Evolutionary conservation across 1,140 invertebrate species (phyloP), one percentile per base, ranked within the genome.

Genomic region (Bombus soroeensis): DNA sequence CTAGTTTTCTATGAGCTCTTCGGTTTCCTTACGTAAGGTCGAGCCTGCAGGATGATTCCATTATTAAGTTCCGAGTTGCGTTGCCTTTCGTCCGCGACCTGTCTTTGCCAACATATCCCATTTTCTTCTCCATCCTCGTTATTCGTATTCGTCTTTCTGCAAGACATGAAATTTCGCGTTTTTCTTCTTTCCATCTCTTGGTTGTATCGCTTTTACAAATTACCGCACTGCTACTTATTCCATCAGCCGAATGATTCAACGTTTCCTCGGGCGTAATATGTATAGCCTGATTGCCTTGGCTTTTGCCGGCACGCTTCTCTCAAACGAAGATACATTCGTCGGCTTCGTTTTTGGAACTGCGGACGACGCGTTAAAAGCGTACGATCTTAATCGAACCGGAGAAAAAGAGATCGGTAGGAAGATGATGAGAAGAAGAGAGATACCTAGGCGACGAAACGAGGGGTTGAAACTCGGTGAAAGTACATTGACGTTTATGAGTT

Each of bases 1-100:
- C 89, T 90, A 89, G 89, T 90, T 90, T 90, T 89, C 89, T 89
- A 89, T 85, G 74, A 86, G 66, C 73, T 73, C 70, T 59, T 53
- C 79, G 76, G 85, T 81, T 89, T 87, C 53, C 88, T 87, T 73
- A 66, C 76, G 70, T 83, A 77, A 89, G 59, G 66, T 77, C 47
- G 81, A 78, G 32, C 80, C 81, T 43, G 85, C 74, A 85, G 77
- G 89, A 90, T 89, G 82, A 90, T 90, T 90, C 89, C 88, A 90
- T 90, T 90, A 90, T 53, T 90, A 90, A 87, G 89, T 85, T 89
- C 68, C 57, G 47, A 43, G 37, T 88, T 74, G 53, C 76, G 41
- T 68, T 18, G 34, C 28, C 85, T 80, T 28, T 73, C 76, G 2
- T 3, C 13, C n/a, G 39, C 22, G 8, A 15, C 73, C 70, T 25